Conservation (phyloP, 2,888 invertebrate species). For the Actias luna region DNA sequence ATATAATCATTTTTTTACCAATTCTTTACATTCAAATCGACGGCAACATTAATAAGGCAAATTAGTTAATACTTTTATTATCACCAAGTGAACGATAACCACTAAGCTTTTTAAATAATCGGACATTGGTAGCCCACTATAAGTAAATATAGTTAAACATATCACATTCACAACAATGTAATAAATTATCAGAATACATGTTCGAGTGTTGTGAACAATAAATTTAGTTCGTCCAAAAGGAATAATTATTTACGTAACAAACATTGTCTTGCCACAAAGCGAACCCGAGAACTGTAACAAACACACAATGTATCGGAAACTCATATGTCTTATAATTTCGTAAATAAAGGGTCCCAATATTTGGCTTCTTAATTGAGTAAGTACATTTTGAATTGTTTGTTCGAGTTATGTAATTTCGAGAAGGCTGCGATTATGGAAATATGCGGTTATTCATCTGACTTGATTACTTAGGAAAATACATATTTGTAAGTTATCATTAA, state of each 20-base stretch:
- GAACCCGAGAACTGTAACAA: constrained; percentile 8
- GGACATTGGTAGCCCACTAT: too few species aligned
- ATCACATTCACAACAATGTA: not conserved
- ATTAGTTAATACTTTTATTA: too few species aligned
- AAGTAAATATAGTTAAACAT: not conserved
- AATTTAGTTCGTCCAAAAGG: constrained; percentile 14
- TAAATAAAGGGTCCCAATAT: constrained; percentile 8
- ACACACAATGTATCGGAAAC: constrained; percentile 4
- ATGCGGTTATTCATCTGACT: not conserved
- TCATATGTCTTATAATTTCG: constrained; percentile 12
- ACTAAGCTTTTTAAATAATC: too few species aligned
- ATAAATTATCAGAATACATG: constrained; percentile 13
- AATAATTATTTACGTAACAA: constrained; percentile 20
- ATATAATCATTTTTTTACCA: too few species aligned
- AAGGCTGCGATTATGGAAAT: not conserved
- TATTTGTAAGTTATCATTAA: not conserved
- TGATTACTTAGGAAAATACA: constrained; percentile 4
- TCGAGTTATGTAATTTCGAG: constrained; percentile 8
- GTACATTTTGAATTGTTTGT: not conserved
- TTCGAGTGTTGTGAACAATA: constrained; percentile 17
- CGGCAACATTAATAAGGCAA: too few species aligned
- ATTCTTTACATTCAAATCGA: too few species aligned
- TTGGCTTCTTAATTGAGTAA: constrained; percentile 8
- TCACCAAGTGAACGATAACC: too few species aligned
- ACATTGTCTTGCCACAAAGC: constrained; percentile 11